Conservation (phyloP, 2,888 invertebrate species). For the Cephonodes hylas region DNA sequence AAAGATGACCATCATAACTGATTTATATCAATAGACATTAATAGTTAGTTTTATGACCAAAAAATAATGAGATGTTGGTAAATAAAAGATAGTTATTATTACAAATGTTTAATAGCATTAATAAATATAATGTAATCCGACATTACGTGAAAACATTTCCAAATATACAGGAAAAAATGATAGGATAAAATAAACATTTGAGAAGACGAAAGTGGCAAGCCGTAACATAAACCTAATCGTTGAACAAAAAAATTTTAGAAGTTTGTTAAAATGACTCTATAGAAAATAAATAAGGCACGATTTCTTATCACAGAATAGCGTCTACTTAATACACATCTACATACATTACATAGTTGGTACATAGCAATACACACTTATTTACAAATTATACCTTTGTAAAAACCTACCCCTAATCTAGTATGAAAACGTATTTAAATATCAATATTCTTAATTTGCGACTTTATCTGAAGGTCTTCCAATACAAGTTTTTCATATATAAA, state of each 20-base stretch:
- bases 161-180: conserved; percentile 1
- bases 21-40: too few relatives aligned
- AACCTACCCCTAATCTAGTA: not conserved
- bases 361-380: conserved; percentile 31
- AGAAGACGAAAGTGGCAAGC: conserved; percentile 19
- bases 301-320: conserved; percentile 72
- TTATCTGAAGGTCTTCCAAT: not conserved
- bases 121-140: not conserved
- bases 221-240: conserved; percentile 17
- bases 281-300: conserved; percentile 66
- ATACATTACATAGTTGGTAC: conserved; percentile 14
- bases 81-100: not conserved
- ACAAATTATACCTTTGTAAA: conserved; percentile 14
- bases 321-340: conserved; percentile 29
- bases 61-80: not conserved
- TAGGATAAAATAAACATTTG: conserved; percentile 14
- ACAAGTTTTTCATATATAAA: not conserved
- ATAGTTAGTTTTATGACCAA: too few relatives aligned
- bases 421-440: not conserved
- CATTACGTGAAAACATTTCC: not conserved
- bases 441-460: not conserved
- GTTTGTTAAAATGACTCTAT: conserved; percentile 21
- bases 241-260: conserved; percentile 19
- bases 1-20: too few relatives aligned
- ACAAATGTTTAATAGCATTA: conserved; percentile 18